Evolutionary conservation across 2,113 vertebrate genomes (phyloP).

Genomic region (Rhabdomys dilectus): DNA sequence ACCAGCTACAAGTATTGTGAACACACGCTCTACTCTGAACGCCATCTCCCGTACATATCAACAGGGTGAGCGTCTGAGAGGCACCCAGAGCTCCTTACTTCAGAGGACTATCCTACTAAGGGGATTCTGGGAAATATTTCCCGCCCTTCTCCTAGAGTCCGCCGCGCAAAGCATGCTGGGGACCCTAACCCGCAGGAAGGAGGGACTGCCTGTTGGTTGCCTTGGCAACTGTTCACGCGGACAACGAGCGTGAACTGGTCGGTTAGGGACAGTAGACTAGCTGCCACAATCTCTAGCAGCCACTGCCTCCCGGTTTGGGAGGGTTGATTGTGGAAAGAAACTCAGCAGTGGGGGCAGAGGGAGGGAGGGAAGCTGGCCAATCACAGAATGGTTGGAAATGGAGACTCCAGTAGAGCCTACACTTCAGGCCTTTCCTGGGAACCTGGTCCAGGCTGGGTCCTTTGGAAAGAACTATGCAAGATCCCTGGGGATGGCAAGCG

Average conservation of each 20-base stretch:
- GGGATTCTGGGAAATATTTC: neutral
- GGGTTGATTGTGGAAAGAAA: neutral
- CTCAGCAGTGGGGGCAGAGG: neutral
- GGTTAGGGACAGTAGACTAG: rapidly evolving
- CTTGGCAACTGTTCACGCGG: neutral
- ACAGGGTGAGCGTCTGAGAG: neutral
- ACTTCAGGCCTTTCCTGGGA: neutral
- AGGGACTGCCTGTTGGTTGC: neutral
- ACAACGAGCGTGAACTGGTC: neutral
- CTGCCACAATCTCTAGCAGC: neutral
- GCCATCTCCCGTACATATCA: neutral
- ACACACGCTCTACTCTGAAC: neutral
- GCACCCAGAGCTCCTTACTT: neutral
- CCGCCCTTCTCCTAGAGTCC: too few relatives aligned
- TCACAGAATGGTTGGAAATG: neutral
- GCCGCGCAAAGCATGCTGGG: neutral
- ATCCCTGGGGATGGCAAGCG: neutral
- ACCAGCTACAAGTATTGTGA: neutral
- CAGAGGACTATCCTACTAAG: too few relatives aligned
- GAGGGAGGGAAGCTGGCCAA: too few relatives aligned
- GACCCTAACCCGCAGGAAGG: neutral
- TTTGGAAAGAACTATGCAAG: neutral
- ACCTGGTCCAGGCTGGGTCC: neutral
- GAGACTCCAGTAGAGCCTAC: neutral
- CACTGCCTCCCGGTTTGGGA: neutral